Percentiles rank a stretch among this genome's conserved stretches.
These are phyloP conservation scores for Isichthys henryi DNA, from an alignment of 2,113 vertebrate species.

Conservation along the genomic window DNA sequence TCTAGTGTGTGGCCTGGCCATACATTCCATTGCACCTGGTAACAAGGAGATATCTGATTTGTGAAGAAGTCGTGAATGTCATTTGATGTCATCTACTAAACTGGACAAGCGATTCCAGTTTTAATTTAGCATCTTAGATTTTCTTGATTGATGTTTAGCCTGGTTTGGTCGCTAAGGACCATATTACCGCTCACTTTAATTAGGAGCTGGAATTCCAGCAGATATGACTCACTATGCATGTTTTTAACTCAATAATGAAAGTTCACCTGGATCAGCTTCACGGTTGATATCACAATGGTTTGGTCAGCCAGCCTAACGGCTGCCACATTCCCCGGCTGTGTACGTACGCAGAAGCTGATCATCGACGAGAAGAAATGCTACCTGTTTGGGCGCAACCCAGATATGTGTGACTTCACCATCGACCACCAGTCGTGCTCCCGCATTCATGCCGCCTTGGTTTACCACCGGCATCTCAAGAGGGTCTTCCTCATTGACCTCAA, in stretches of 20 bases:
- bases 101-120: not conserved
- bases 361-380: constrained; percentile 90
- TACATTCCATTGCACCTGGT: not conserved
- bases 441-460: constrained; percentile 79
- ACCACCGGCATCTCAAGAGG: constrained; percentile 85
- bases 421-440: constrained; percentile 86
- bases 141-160: not conserved
- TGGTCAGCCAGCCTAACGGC: not conserved
- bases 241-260: not conserved
- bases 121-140: not conserved
- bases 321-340: not conserved
- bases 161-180: not conserved
- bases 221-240: not conserved
- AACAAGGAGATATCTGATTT: not conserved
- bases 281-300: not conserved
- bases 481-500: constrained; percentile 87
- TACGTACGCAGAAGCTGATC: constrained; percentile 72
- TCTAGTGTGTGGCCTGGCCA: not conserved
- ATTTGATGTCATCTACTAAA: not conserved
- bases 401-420: constrained; percentile 82
- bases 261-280: not conserved
- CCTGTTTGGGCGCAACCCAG: constrained; percentile 83
- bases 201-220: not conserved
- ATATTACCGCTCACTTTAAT: not conserved
- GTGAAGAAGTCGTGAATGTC: not conserved